phyloP scores from a whole-genome alignment of 2,113 vertebrate species.

The Petrocephalus microphthalmus region DNA sequence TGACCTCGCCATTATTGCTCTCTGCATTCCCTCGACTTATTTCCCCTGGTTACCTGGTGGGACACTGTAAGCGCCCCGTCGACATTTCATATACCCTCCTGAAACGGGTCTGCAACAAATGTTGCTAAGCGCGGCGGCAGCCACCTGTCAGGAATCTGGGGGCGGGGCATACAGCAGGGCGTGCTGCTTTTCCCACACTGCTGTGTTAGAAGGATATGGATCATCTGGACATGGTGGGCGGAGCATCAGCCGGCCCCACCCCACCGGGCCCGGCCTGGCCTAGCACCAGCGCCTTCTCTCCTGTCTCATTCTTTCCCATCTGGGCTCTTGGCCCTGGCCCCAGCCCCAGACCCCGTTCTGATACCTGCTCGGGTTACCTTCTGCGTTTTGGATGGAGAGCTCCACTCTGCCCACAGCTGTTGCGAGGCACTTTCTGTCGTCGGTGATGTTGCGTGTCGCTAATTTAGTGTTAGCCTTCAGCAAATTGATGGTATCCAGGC shows the following conservation, averaged over 20 bases:
- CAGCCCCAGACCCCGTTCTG: neutral
- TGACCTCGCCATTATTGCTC: slow-evolving; percentile 48
- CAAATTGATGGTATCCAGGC: neutral
- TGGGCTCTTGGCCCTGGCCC: neutral
- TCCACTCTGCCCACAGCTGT: neutral
- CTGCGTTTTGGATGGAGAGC: neutral
- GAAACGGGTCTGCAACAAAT: slow-evolving; percentile 57
- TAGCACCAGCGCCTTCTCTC: neutral
- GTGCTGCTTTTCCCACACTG: slow-evolving; percentile 78
- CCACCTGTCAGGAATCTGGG: slow-evolving; percentile 73
- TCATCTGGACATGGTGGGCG: slow-evolving; percentile 55
- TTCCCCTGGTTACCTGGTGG: slow-evolving; percentile 69
- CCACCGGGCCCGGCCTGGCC: neutral
- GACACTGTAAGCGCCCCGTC: slow-evolving; percentile 70
- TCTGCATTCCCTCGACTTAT: slow-evolving; percentile 55
- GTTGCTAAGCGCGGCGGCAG: slow-evolving; percentile 77
- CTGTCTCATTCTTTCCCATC: neutral
- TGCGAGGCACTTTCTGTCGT: neutral
- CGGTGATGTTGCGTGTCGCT: neutral
- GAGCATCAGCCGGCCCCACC: slow-evolving; percentile 19
- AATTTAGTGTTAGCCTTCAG: neutral
- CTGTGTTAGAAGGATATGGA: slow-evolving; percentile 79
- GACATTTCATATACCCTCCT: slow-evolving; percentile 60
- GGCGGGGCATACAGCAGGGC: slow-evolving; percentile 60
- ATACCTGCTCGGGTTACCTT: neutral